Base-by-base conservation (phyloP, 1,140 invertebrate genomes). In the Marisa cornuarietis region DNA sequence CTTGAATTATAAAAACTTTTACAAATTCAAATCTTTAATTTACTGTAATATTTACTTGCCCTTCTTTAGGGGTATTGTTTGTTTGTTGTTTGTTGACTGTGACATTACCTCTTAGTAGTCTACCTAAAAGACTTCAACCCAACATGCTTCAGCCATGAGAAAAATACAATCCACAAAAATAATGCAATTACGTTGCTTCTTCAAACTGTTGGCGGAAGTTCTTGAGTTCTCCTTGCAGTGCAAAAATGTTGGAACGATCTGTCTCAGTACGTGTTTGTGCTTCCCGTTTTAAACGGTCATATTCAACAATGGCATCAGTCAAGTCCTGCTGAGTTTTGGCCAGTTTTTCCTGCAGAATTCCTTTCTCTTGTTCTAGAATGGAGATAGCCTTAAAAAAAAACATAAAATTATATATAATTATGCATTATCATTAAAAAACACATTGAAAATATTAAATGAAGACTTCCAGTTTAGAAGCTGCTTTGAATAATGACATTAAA, bases 131-230 rank as follows among this genome's bases (percentile, higher is more conserved):
- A 42, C 31, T 42, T 42, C 31, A 42, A 42, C 31, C 31, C 31
- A 42, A 42, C 31, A 2, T 42, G 31, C 31, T 42, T 42, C 6
- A 42, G 3, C 31, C 31, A 42, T 42, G 31, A 42, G 54, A 11
- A 18, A 42, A 14, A 24, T 31, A 42, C 1, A 65, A 26, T 13
- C 24, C 49, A 68, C 22, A n/a, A 24, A n/a, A 11, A 58, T 58
- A 58, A 58, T 58, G 16, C 54, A 87, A 88, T 81, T 87, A 90
- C 90, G 83, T 86, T 26, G 89, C 85, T 71, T 91, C 88, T 75
- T 91, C 90, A 85, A 91, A 91, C 81, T 91, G 89, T 14, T 76
- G 72, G 26, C 89, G 83, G 81, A 91, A 89, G 81, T 89, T 89
- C 80, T 90, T 90, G 0, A 91, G 85, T 74, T 91, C 90, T 20